Evolutionary conservation across 2,888 invertebrate species (phyloP), one percentile per base, ranked within the genome.

Genomic region (Cabera pusaria): DNA sequence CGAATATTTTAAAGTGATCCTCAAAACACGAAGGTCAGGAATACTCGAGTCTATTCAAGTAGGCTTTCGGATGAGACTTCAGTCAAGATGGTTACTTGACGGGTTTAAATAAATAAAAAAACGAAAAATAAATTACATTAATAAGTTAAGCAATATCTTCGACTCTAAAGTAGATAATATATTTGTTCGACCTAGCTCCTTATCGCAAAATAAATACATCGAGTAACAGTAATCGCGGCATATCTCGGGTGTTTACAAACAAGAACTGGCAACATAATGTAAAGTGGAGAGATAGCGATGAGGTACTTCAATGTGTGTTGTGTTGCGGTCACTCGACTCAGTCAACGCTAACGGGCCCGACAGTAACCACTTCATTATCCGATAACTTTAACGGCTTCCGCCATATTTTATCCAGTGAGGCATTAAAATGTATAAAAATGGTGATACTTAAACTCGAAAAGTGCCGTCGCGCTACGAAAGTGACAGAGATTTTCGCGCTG

Each of bases 341-440:
- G 34, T 46, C 23, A 32, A 18, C 61, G 64, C 48, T 52, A 58
- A 55, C 47, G 44, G 59, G 9, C 46, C 58, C 61, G 54, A 31
- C 58, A 42, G 57, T 41, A 56, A 51, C 37, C 28, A 24, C 19
- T 36, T 44, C 44, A 45, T 25, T 34, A 21, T 53, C 43, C 5
- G 2, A 10, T 6, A 9, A 25, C 16, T 10, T 5, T 21, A 6
- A 6, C 32, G 59, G 59, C 61, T 61, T 61, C 64, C 47, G 59
- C 52, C 54, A 56, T 54, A 51, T 56, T 47, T 7, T 14, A 48
- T 20, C 14, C 3, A n/a, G 0, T 9, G 6, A 5, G 23, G 18
- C 10, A 25, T 18, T 37, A 86, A 79, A 79, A 88, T 89, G 89
- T 73, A 85, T 85, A 77, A 89, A 81, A 79, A 89, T 89, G 89